These are phyloP conservation scores for Trichechus manatus DNA, from an alignment of 2,113 vertebrate genomes.

Conservation along the genomic window DNA sequence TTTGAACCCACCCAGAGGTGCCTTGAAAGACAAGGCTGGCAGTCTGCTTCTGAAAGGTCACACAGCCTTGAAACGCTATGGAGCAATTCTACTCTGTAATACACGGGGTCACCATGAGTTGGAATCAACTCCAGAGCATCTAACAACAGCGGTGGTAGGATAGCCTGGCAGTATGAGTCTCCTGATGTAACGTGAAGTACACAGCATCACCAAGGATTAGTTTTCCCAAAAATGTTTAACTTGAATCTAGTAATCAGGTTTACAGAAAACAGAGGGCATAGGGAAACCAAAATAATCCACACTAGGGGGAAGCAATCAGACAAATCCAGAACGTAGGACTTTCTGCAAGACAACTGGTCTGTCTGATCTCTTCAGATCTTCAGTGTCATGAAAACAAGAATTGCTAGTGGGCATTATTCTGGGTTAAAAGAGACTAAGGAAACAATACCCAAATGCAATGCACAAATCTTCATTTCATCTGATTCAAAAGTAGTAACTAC, in stretches of 20 bases:
- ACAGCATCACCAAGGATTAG: neutral
- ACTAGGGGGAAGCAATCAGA: neutral
- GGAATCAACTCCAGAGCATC: too few species aligned
- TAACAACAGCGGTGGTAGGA: too few species aligned
- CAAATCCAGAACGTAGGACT: neutral
- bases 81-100: too few species aligned
- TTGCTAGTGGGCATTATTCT: neutral
- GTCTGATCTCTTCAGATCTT: neutral
- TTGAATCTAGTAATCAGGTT: neutral
- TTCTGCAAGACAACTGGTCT: neutral
- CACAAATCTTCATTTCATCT: neutral
- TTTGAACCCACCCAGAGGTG: neutral
- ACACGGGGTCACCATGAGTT: too few species aligned
- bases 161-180: neutral
- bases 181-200: neutral
- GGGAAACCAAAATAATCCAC: neutral
- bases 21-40: too few species aligned
- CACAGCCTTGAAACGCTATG: too few species aligned
- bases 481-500: constrained; percentile 6
- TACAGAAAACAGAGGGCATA: neutral
- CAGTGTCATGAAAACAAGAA: neutral
- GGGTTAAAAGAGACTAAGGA: neutral
- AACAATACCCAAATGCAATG: neutral
- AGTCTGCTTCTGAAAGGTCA: too few species aligned
- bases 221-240: neutral